These are phyloP conservation scores for Pogonomyrmex californicus DNA, from an alignment of 1,140 invertebrate species.

Conservation along the genomic window DNA sequence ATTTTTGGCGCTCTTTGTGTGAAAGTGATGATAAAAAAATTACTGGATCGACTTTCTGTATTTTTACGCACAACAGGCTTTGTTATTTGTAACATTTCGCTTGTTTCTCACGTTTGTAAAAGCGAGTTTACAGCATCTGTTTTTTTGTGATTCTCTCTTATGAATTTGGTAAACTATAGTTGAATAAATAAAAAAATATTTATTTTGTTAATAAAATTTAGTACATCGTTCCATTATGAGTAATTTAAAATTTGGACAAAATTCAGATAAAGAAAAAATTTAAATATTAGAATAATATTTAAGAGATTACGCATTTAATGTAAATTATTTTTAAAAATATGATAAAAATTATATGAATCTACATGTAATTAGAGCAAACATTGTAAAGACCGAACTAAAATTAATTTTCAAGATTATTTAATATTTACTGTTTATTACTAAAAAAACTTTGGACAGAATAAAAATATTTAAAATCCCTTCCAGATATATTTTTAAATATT, in stretches of 20 bases:
- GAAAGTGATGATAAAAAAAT: background rate
- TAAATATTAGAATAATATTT: background rate
- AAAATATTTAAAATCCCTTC: background rate
- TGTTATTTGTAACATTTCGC: background rate
- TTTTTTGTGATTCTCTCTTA: background rate
- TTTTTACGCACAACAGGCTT: background rate
- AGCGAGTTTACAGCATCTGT: background rate
- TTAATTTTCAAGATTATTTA: background rate
- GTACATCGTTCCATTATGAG: background rate
- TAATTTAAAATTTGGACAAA: background rate
- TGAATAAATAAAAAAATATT: background rate
- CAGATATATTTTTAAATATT: background rate
- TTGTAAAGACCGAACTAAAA: background rate
- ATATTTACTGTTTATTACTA: background rate
- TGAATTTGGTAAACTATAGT: background rate
- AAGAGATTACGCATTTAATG: background rate
- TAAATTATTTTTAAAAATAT: background rate
- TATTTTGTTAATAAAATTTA: slow-evolving; percentile 1
- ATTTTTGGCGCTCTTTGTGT: background rate
- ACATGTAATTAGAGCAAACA: background rate
- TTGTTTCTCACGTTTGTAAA: slow-evolving; percentile 26
- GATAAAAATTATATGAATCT: background rate
- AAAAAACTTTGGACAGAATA: background rate
- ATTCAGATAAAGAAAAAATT: background rate
- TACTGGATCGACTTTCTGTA: background rate